Evolutionary conservation across 2,888 invertebrate genomes (phyloP).

Genomic region (Dolichomitus sp.): DNA sequence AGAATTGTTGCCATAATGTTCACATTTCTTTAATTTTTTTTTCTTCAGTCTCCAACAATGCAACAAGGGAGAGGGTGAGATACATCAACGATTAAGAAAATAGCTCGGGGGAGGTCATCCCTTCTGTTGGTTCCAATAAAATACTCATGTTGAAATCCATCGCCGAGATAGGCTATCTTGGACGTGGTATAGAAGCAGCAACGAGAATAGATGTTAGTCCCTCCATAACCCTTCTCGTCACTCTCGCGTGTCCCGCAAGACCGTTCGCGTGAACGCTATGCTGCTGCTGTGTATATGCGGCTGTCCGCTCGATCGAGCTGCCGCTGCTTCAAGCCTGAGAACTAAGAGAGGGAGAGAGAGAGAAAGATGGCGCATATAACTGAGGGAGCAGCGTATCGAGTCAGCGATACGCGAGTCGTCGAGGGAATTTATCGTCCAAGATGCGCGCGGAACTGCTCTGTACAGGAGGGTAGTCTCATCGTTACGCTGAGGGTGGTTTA

Average conservation of each 20-base stretch:
- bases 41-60: too few species aligned
- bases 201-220: conserved; percentile 34
- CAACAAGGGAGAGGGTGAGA: not conserved
- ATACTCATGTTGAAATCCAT: conserved; percentile 3
- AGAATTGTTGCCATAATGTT: too few species aligned
- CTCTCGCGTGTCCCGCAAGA: conserved; percentile 29
- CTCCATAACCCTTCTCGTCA: conserved; percentile 19
- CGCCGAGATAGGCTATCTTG: not conserved
- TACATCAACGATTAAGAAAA: conserved; percentile 40
- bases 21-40: not conserved
- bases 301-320: conserved; percentile 67
- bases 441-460: conserved; percentile 56
- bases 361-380: conserved; percentile 32
- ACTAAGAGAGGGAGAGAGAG: conserved; percentile 1
- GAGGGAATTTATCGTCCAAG: conserved; percentile 81
- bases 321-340: conserved; percentile 53
- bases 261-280: conserved; percentile 16
- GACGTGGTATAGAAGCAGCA: not conserved
- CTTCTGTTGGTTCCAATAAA: not conserved
- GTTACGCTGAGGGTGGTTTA: conserved; percentile 45
- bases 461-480: conserved; percentile 74
- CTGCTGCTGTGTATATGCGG: conserved; percentile 25
- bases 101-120: not conserved
- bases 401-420: conserved; percentile 80
- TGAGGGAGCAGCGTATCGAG: conserved; percentile 68